A percentile compares a stretch with the other conserved stretches of the same genome.
These are phyloP conservation scores for Lerista edwardsae DNA, from an alignment of 2,797 vertebrate species.

Conservation along the genomic window DNA sequence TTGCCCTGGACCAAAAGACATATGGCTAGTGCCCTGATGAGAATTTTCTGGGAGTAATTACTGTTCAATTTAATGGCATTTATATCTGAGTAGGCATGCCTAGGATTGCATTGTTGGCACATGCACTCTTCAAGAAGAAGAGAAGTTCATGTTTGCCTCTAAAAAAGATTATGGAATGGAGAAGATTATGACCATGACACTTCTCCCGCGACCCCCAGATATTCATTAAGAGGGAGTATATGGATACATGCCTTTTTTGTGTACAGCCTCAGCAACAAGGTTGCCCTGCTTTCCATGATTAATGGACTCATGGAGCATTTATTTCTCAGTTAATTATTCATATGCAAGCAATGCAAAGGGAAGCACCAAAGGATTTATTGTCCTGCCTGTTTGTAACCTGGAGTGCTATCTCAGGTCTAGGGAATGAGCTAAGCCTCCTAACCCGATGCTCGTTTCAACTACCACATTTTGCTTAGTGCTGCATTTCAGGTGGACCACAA, in stretches of 20 bases:
- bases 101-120: neutral
- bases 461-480: constrained; percentile 29
- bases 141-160: neutral
- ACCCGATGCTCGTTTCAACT: constrained; percentile 24
- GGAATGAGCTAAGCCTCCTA: constrained; percentile 15
- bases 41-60: too few relatives aligned
- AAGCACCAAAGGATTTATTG: constrained; percentile 18
- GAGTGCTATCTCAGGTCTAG: neutral
- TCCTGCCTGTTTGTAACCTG: neutral
- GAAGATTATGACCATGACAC: neutral
- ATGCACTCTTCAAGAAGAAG: too few relatives aligned
- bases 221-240: neutral
- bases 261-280: neutral
- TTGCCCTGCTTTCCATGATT: constrained; percentile 7
- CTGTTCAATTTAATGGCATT: too few relatives aligned
- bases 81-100: neutral
- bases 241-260: neutral
- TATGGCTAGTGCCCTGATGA: too few relatives aligned
- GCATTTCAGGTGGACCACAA: neutral
- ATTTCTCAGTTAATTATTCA: constrained; percentile 21
- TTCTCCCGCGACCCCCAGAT: neutral
- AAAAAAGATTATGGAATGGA: neutral
- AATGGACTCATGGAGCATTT: constrained; percentile 14
- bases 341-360: neutral
- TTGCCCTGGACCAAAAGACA: too few relatives aligned